These are phyloP conservation scores for Eupithecia subumbrata DNA, from an alignment of 2,888 invertebrate genomes.

Conservation along the genomic window DNA sequence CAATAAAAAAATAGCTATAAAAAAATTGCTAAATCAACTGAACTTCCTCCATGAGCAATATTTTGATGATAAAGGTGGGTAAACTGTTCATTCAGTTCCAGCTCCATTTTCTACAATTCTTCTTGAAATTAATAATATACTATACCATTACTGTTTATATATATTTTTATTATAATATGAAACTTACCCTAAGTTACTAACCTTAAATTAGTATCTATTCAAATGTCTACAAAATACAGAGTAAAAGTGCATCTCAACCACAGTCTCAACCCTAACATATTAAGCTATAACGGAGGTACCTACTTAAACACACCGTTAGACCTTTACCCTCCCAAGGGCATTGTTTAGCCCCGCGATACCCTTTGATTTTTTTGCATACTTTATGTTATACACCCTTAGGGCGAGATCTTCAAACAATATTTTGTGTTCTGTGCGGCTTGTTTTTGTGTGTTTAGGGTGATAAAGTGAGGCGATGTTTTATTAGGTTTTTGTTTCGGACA, in stretches of 20 bases:
- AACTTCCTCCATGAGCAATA: too few species aligned
- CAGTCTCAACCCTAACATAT: slow-evolving; percentile 8
- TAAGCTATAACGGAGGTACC: slow-evolving; percentile 12
- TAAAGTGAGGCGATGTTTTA: slow-evolving; percentile 12
- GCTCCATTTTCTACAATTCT: too few species aligned
- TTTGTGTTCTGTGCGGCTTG: slow-evolving; percentile 34
- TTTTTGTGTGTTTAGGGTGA: slow-evolving; percentile 27
- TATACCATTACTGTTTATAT: too few species aligned
- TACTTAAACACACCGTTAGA: slow-evolving; percentile 33
- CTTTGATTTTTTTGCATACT: slow-evolving; percentile 64
- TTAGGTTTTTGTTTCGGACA: slow-evolving; percentile 10
- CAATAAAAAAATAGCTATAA: too few species aligned
- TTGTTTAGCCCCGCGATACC: slow-evolving; percentile 54
- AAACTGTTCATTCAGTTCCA: too few species aligned
- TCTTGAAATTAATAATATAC: too few species aligned
- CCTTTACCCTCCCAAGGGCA: slow-evolving; percentile 48
- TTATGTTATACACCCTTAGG: slow-evolving; percentile 44
- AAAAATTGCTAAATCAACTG: too few species aligned
- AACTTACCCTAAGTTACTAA: too few species aligned
- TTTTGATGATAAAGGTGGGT: too few species aligned
- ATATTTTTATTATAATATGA: too few species aligned
- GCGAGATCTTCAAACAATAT: slow-evolving; percentile 38
- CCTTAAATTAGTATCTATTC: too few species aligned
- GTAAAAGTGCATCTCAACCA: neutral
- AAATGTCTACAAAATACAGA: too few species aligned